A percentile compares a stretch with the other conserved stretches of the same genome.
phyloP scores from a whole-genome alignment of 1,140 invertebrate species.

The Micrasema longulum region DNA sequence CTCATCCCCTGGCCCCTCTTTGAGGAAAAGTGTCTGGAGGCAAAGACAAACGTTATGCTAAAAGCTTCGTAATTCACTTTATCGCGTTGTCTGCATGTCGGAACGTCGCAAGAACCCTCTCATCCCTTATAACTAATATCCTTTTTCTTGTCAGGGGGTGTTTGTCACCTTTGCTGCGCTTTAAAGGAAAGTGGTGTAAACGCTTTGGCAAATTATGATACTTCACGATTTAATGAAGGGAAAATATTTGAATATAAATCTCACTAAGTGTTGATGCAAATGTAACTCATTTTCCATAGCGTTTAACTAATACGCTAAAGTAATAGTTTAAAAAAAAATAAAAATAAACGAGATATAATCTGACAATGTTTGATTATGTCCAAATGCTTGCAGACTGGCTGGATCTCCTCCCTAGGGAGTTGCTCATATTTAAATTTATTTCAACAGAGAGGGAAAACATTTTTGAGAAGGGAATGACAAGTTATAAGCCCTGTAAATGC shows the following conservation, averaged over 20 bases:
- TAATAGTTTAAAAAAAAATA: no score
- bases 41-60: conserved; percentile 54
- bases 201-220: conserved; percentile 42
- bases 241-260: conserved; percentile 3
- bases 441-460: no score
- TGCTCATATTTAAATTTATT: no score
- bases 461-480: no score
- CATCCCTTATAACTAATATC: background rate
- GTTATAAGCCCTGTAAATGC: no score
- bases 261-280: no score
- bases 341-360: no score
- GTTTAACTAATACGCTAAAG: no score
- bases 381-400: no score
- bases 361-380: no score
- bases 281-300: no score
- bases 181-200: conserved; percentile 42
- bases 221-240: conserved; percentile 17
- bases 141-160: conserved; percentile 2
- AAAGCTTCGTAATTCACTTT: conserved; percentile 55
- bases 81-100: conserved; percentile 1
- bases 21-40: conserved; percentile 37
- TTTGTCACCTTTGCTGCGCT: conserved; percentile 22
- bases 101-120: conserved; percentile 13
- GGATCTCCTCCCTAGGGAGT: no score
- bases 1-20: background rate